Evolutionary conservation across 2,797 vertebrate genomes (phyloP).

Genomic region (Acanthurus leucopareius): DNA sequence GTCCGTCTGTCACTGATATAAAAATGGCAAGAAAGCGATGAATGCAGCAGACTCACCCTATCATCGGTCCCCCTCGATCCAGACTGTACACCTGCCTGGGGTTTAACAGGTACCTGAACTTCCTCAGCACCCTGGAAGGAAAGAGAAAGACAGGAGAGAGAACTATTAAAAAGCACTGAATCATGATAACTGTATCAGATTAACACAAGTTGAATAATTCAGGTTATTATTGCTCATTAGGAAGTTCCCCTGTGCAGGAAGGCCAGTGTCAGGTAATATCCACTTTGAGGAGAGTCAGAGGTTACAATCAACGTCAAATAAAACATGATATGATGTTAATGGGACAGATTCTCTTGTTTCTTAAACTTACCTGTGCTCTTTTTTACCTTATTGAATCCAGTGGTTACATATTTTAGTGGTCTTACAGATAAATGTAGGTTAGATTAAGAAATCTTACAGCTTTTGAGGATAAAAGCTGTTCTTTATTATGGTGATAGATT

Average conservation of each 20-base stretch:
- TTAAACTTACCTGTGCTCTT: no score
- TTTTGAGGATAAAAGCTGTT: no score
- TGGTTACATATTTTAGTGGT: no score
- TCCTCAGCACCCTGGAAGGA: slow-evolving; percentile 89
- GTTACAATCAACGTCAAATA: background rate
- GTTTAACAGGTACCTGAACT: slow-evolving; percentile 96
- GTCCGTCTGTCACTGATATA: background rate
- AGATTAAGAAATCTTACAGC: no score
- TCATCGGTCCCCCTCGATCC: slow-evolving; percentile 90
- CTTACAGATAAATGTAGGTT: no score
- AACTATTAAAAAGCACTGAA: background rate
- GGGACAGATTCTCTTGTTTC: no score
- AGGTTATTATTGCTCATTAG: background rate
- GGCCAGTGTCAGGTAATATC: background rate
- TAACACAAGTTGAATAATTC: background rate
- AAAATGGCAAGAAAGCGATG: background rate
- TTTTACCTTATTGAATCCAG: no score
- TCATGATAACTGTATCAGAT: background rate
- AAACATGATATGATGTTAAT: background rate
- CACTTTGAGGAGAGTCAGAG: background rate
- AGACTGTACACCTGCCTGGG: slow-evolving; percentile 96
- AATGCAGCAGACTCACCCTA: slow-evolving; percentile 87
- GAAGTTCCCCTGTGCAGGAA: background rate
- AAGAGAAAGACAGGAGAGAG: slow-evolving; percentile 12
- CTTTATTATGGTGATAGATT: no score